Percentiles rank a stretch among this genome's conserved stretches.
Conservation (phyloP, 2,113 vertebrate genomes). For the Plecturocebus donacophilus region DNA sequence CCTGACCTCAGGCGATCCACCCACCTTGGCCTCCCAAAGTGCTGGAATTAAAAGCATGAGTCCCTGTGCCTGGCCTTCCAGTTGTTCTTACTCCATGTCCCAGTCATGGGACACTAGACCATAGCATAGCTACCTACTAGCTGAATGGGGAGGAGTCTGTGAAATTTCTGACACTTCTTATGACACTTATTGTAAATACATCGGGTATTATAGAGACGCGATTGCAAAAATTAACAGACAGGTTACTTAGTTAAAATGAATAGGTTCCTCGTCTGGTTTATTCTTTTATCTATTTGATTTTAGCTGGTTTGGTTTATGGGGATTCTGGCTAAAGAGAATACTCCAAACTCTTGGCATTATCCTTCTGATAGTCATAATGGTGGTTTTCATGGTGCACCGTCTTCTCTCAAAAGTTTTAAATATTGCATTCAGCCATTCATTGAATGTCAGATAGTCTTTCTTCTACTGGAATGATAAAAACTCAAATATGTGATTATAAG, state of each 20-base stretch:
- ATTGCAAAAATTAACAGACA: neutral
- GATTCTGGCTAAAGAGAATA: neutral
- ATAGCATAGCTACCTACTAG: neutral
- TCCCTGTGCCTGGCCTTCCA: neutral
- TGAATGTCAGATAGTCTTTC: neutral
- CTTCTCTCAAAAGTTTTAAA: neutral
- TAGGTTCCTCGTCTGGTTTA: neutral
- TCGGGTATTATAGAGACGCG: neutral
- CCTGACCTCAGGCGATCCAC: no score
- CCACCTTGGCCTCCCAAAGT: no score
- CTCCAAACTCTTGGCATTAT: neutral
- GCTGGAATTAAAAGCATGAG: no score
- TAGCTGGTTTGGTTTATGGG: neutral
- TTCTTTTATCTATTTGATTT: neutral
- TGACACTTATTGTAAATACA: neutral
- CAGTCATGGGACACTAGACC: neutral
- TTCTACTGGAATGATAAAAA: neutral
- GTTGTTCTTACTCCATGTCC: neutral
- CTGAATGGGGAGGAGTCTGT: neutral
- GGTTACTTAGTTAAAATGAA: neutral
- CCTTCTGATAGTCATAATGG: neutral
- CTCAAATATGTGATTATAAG: neutral
- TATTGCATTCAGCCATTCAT: neutral
- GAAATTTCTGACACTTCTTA: neutral
- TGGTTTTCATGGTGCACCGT: neutral